Evolutionary conservation across 2,888 invertebrate genomes (phyloP), one percentile per base, ranked within the genome.

Genomic region (Dasysyrphus albostriatus): DNA sequence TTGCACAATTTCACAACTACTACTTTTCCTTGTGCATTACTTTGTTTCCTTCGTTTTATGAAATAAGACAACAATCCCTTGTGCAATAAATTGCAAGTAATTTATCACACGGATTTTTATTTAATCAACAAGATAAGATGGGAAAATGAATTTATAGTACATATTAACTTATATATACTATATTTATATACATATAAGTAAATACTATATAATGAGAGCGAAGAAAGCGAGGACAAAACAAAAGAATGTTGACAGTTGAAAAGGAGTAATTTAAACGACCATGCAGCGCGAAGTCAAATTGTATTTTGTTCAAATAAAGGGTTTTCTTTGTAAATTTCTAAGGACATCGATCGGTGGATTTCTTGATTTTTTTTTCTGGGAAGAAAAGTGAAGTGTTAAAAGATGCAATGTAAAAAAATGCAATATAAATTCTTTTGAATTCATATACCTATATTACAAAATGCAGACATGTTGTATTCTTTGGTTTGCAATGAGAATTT

Each of bases 61-160:
- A 61, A 61, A 61, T 39, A 10, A 24, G 42, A 61, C 39, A 49
- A 37, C 8, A 37, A 34, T 49, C 49, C 34, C 34, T 49, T 19
- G 32, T 42, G 61, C 12, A 49, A 49, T 67, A 49, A 49, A 47
- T 67, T 49, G 4, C 67, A 47, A 67, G 67, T 49, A 47, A 67
- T 67, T 67, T 34, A 49, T 67, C 67, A 67, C 67, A 49, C 49
- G 34, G 67, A 34, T 19, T 67, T 49, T 32, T 34, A 12, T 67
- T 67, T 19, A 49, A 67, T 34, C 49, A 49, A 49, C 34, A 67
- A 67, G 49, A 67, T 39, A 42, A 67, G 32, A 67, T 34, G 29
- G 24, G 37, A 67, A 67, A 47, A 19, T 44, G 8, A 54, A 32
- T 32, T 14, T 54, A 24, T 24, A 24, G 24, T 24, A 24, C 24